These are phyloP conservation scores for Epiblema foenella DNA, from an alignment of 2,888 invertebrate genomes.

Conservation along the genomic window DNA sequence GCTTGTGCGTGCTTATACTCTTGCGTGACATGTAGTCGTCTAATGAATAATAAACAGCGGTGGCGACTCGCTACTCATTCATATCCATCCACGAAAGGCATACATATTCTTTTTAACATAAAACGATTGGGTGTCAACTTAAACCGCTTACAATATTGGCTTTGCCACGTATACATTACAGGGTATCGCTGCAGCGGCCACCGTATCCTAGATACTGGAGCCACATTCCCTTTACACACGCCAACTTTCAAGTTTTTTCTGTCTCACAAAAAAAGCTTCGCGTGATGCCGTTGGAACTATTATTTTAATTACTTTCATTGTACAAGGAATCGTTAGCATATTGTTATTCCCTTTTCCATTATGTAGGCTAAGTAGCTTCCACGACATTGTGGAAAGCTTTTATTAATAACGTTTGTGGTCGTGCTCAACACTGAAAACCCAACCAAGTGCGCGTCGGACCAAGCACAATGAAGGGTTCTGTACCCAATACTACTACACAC, in stretches of 20 bases:
- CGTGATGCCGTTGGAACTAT: constrained; percentile 75
- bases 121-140: constrained; percentile 71
- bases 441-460: no score
- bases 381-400: constrained; percentile 58
- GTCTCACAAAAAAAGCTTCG: constrained; percentile 68
- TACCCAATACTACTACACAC: no score
- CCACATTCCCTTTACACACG: constrained; percentile 47
- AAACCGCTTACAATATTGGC: constrained; percentile 65
- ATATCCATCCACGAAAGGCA: constrained; percentile 78
- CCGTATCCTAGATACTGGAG: constrained; percentile 56
- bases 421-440: background rate
- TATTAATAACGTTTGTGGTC: constrained; percentile 59
- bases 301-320: constrained; percentile 81
- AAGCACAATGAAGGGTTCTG: no score
- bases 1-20: constrained; percentile 75
- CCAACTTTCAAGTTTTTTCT: constrained; percentile 59
- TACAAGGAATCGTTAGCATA: constrained; percentile 69
- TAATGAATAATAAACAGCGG: constrained; percentile 83
- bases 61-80: constrained; percentile 80
- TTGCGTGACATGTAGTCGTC: constrained; percentile 81
- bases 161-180: constrained; percentile 60
- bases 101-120: constrained; percentile 72
- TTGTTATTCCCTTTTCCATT: constrained; percentile 56
- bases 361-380: constrained; percentile 65
- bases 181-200: constrained; percentile 49